Evolutionary conservation across 2,113 vertebrate genomes (phyloP).

Genomic region (Dipodomys spectabilis): DNA sequence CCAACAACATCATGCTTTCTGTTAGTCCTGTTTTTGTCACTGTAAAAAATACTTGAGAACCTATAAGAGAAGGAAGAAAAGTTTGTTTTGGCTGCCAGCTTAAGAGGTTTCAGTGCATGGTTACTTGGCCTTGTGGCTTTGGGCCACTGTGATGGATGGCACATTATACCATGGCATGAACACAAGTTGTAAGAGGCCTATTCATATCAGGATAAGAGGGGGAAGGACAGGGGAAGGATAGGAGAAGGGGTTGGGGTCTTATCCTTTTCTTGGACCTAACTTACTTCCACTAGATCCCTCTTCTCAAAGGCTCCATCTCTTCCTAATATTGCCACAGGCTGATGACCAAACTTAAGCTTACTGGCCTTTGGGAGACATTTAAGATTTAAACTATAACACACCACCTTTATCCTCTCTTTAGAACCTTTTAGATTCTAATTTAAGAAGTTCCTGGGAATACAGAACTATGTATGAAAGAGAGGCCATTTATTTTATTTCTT

Average conservation of each 20-base stretch:
- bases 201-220: not conserved
- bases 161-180: not conserved
- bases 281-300: not conserved
- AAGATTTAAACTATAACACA: not conserved
- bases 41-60: not conserved
- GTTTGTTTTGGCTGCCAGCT: not conserved
- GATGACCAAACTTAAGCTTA: not conserved
- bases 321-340: not conserved
- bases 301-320: not conserved
- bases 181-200: not conserved
- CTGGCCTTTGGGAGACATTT: not conserved
- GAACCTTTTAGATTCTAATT: not conserved
- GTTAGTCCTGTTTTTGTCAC: not conserved
- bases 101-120: not conserved
- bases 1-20: not conserved
- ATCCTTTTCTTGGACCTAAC: not conserved
- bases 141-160: not conserved
- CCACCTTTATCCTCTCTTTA: not conserved
- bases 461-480: not conserved
- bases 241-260: too few relatives aligned
- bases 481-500: slow-evolving; percentile 12
- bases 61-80: not conserved
- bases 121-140: not conserved
- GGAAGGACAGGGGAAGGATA: not conserved
- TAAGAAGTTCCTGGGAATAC: not conserved